Evolutionary conservation across 2,888 invertebrate genomes (phyloP).

Genomic region (Entomobrya proxima): DNA sequence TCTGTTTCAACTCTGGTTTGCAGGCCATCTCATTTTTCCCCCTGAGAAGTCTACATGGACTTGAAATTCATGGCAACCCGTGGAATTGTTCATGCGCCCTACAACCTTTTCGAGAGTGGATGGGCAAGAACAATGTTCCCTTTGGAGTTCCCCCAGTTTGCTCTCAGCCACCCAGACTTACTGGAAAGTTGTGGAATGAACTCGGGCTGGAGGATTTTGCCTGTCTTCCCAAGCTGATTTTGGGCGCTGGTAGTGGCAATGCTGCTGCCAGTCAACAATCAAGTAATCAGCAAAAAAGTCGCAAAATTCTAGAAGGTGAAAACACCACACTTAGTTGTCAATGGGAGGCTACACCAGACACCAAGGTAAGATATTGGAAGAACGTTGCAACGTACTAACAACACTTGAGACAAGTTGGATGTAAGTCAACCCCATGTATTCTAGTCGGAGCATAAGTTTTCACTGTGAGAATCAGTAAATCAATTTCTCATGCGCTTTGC

Average conservation of each 20-base stretch:
- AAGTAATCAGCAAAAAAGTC: constrained; percentile 36
- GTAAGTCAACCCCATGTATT: not conserved
- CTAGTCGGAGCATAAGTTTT: too few relatives aligned
- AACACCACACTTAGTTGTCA: constrained; percentile 73
- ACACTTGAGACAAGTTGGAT: not conserved
- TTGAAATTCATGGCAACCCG: constrained; percentile 87
- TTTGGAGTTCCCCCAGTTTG: constrained; percentile 85
- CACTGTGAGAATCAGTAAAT: too few relatives aligned
- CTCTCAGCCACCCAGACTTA: constrained; percentile 82
- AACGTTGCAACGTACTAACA: not conserved
- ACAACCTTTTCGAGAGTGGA: constrained; percentile 88
- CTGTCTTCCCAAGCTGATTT: constrained; percentile 81
- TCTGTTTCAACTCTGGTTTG: not conserved
- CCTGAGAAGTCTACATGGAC: constrained; percentile 84
- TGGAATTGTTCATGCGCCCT: constrained; percentile 90
- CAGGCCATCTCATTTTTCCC: constrained; percentile 83
- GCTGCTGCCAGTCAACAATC: not conserved
- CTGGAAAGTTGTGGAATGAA: constrained; percentile 85
- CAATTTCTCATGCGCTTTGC: too few relatives aligned
- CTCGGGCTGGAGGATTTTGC: constrained; percentile 88
- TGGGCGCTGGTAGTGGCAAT: not conserved
- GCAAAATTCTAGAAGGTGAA: constrained; percentile 73
- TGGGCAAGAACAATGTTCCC: constrained; percentile 87
- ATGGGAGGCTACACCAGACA: constrained; percentile 75
- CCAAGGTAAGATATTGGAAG: constrained; percentile 63